phyloP scores from a whole-genome alignment of 2,888 invertebrate species.

The Cistogaster globosa region DNA sequence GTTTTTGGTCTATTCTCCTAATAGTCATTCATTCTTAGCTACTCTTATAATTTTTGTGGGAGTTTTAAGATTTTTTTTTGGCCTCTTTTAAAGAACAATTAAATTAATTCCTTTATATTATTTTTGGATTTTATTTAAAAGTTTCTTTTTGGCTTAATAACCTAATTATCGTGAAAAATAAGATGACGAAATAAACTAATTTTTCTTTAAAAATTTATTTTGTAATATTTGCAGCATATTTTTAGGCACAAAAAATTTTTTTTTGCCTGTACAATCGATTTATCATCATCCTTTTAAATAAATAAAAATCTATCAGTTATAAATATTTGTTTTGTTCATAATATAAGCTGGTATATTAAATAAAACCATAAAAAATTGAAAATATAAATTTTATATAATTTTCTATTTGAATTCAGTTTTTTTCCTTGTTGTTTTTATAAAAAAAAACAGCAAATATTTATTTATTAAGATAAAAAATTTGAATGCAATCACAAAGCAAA shows the following conservation, averaged over 20 bases:
- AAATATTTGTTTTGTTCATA: constrained; percentile 37
- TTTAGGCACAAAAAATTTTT: no score
- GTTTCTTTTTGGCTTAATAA: no score
- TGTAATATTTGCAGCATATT: no score
- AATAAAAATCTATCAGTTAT: constrained; percentile 25
- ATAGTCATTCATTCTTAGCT: neutral
- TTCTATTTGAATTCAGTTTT: no score
- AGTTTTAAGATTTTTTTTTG: neutral
- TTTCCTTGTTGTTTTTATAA: no score
- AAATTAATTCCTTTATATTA: no score
- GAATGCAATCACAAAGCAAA: constrained; percentile 24
- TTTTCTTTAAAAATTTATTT: no score
- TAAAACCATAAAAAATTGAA: neutral
- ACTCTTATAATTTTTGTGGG: neutral
- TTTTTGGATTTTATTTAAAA: no score
- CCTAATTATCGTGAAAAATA: no score
- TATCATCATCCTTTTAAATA: neutral
- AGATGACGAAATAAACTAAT: no score
- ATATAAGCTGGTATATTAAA: constrained; percentile 2
- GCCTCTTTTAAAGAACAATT: neutral
- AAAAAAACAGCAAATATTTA: constrained; percentile 30
- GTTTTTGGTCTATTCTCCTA: neutral
- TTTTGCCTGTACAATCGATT: neutral
- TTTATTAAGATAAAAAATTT: constrained; percentile 18
- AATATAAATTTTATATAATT: no score